phyloP scores from a whole-genome alignment of 2,888 invertebrate species.

The Sesamia inferens region DNA sequence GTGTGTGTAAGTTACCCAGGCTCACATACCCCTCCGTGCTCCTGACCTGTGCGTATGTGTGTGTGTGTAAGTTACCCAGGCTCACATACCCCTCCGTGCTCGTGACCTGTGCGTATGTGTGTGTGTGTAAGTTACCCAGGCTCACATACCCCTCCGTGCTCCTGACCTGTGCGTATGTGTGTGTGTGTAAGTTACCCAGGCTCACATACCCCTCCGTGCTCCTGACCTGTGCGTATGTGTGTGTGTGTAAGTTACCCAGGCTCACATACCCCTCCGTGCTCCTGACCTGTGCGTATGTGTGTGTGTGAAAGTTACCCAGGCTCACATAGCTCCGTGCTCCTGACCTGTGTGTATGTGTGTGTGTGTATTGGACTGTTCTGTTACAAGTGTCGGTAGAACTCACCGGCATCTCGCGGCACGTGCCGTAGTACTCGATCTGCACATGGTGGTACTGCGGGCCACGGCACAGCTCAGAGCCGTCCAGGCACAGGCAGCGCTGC shows the following conservation, averaged over 20 bases:
- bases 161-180: no score
- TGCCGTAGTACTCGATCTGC: slow-evolving; percentile 98
- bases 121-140: neutral
- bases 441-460: slow-evolving; percentile 94
- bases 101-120: no score
- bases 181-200: neutral
- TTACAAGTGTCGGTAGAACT: slow-evolving; percentile 9
- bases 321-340: neutral
- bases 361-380: neutral
- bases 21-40: neutral
- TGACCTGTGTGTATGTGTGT: neutral
- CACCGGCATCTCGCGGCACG: slow-evolving; percentile 94
- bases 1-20: neutral
- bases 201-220: neutral
- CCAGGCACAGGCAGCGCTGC: slow-evolving; percentile 97
- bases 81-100: neutral
- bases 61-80: neutral
- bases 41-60: no score
- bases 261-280: neutral
- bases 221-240: no score
- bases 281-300: no score
- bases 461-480: slow-evolving; percentile 92
- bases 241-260: neutral
- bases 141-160: neutral
- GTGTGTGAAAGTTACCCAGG: neutral